Evolutionary conservation across 2,888 invertebrate genomes (phyloP), one percentile per base, ranked within the genome.

Genomic region (Andrena trimmerana): DNA sequence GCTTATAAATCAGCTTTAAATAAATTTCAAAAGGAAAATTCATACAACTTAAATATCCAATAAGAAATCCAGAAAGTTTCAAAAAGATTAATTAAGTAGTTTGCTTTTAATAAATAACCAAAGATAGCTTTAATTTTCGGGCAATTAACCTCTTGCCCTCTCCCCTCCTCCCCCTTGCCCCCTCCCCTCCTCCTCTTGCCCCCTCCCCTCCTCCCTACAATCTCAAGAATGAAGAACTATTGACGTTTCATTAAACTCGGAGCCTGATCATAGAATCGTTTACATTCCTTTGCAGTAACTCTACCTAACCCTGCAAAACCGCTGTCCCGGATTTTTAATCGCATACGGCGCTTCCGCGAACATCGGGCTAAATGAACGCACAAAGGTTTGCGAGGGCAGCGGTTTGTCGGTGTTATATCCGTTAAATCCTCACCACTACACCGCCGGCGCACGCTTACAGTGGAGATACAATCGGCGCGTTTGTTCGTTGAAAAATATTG

Each of bases 401-500:
- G 74, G 59, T 69, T 62, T 62, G 60, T 48, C 68, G 31, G 69
- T 69, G 74, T 27, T 78, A 81, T 85, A 65, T 42, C 48, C 67
- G 59, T 65, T 71, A 69, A 63, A 74, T 57, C 42, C 48, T 27
- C 62, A 31, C 36, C 50, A 68, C n/a, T 77, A 83, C 57, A 74
- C 79, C 71, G 76, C 70, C 54, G 7, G 54, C 20, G 62, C 42
- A 50, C 81, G 62, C 66, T 31, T 57, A 48, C 27, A 24, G 36
- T 5, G 67, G 13, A 8, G 50, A 68, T 62, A 67, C 78, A 86
- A 86, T 86, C 79, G 76, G 48, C 54, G 50, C 42, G 20, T 65
- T 29, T n/a, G 60, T 13, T 33, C 62, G 84, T 71, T 78, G 67
- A 78, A 86, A 86, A 84, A 82, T 84, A 87, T 81, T 71, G 72